Percentiles rank a stretch among this genome's conserved stretches.
These are phyloP conservation scores for Arvicanthis niloticus DNA, from an alignment of 2,113 vertebrate species.

Conservation along the genomic window DNA sequence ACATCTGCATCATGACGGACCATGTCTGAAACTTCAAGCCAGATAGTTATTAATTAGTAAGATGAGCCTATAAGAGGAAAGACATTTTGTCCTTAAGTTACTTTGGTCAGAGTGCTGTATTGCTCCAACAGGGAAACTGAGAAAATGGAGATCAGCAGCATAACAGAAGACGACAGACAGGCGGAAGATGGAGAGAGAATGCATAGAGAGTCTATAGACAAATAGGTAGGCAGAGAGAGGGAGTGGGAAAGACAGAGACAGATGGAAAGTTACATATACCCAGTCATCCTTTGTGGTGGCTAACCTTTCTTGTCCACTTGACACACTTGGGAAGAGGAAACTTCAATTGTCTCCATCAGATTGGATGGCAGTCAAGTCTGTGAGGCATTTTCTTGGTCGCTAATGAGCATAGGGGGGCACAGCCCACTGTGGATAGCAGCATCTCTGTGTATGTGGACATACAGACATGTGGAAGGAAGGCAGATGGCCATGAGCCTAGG, in stretches of 20 bases:
- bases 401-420: background rate
- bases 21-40: background rate
- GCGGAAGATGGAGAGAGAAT: background rate
- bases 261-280: too few species aligned
- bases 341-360: background rate
- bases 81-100: background rate
- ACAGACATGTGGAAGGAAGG: background rate
- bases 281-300: background rate
- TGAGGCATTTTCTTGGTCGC: background rate
- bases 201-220: background rate
- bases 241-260: background rate
- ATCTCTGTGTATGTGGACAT: background rate
- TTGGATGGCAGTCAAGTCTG: background rate
- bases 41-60: background rate
- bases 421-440: background rate
- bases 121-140: background rate
- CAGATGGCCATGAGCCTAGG: background rate
- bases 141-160: background rate
- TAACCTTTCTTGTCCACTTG: background rate
- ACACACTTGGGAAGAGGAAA: background rate
- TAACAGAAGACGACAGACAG: background rate
- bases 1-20: background rate
- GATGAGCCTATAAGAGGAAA: background rate
- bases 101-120: background rate
- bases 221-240: background rate